These are phyloP conservation scores for Aplodontia rufa DNA, from an alignment of 2,113 vertebrate genomes.

Conservation along the genomic window DNA sequence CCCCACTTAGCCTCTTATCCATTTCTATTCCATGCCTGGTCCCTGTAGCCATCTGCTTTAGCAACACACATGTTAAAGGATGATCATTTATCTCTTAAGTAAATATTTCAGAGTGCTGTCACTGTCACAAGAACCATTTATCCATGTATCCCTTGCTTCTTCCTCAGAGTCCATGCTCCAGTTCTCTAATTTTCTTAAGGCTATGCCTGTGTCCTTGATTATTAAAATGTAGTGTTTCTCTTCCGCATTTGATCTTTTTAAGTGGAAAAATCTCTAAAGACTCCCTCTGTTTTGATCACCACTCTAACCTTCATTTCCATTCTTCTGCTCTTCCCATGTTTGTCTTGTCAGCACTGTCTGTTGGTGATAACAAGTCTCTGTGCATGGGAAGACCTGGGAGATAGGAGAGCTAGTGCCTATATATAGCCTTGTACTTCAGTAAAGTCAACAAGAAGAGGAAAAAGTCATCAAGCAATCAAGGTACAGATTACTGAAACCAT, in stretches of 20 bases:
- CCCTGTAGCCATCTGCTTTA: not conserved
- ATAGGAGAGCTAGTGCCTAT: conserved; percentile 43
- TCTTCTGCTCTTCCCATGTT: not conserved
- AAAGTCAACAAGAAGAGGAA: conserved; percentile 58
- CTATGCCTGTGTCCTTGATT: not conserved
- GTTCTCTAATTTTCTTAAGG: not conserved
- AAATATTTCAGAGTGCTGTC: not conserved
- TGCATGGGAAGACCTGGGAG: conserved; percentile 8
- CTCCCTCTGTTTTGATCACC: not conserved
- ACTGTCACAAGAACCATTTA: too few species aligned
- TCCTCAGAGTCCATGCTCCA: not conserved
- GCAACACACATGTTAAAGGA: not conserved
- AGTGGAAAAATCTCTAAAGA: not conserved
- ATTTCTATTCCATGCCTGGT: not conserved
- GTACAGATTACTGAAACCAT: conserved; percentile 36
- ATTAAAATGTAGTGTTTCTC: not conserved
- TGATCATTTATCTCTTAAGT: not conserved
- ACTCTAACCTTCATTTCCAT: not conserved
- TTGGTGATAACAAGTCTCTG: conserved; percentile 53
- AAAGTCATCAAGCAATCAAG: conserved; percentile 39
- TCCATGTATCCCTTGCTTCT: not conserved
- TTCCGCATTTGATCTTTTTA: not conserved
- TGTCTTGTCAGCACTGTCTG: conserved; percentile 26
- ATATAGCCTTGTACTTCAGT: conserved; percentile 59
- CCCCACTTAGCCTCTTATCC: not conserved